phyloP scores from a whole-genome alignment of 37 sponge, comb jelly and placozoan species.

The Hormiphora californensis region DNA sequence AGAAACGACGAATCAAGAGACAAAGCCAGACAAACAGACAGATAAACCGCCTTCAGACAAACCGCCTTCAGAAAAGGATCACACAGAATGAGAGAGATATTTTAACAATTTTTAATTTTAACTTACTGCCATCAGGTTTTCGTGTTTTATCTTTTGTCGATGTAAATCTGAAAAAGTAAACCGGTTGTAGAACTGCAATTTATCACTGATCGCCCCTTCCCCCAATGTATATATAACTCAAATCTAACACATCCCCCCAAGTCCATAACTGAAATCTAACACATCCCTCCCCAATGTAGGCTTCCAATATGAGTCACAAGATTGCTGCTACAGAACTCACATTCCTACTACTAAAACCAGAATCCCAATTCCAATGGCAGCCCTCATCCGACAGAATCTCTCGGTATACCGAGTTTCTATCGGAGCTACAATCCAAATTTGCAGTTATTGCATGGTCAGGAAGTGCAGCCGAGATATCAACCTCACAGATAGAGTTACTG shows the following conservation, averaged over 20 bases:
- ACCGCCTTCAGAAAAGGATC: no score
- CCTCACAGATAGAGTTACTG: neutral
- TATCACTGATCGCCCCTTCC: no score
- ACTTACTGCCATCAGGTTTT: constrained; percentile 27
- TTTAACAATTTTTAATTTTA: neutral
- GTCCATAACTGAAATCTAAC: no score
- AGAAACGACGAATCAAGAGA: neutral
- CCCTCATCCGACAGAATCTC: neutral
- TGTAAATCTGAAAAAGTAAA: constrained; percentile 32
- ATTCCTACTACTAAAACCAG: neutral
- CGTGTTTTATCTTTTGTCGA: constrained; percentile 14
- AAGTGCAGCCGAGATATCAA: neutral
- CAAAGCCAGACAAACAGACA: neutral
- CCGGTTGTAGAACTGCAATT: neutral
- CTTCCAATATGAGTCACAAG: neutral
- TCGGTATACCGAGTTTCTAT: neutral
- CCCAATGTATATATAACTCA: no score
- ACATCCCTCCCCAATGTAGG: no score
- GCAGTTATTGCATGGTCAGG: neutral
- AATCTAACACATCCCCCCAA: no score
- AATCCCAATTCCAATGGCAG: neutral
- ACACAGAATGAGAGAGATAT: no score
- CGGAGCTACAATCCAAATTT: constrained; percentile 5
- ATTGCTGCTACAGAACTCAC: constrained; percentile 6
- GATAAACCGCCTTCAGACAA: neutral